Conservation (phyloP, 2,797 vertebrate genomes). For the Phoeniculus purpureus region DNA sequence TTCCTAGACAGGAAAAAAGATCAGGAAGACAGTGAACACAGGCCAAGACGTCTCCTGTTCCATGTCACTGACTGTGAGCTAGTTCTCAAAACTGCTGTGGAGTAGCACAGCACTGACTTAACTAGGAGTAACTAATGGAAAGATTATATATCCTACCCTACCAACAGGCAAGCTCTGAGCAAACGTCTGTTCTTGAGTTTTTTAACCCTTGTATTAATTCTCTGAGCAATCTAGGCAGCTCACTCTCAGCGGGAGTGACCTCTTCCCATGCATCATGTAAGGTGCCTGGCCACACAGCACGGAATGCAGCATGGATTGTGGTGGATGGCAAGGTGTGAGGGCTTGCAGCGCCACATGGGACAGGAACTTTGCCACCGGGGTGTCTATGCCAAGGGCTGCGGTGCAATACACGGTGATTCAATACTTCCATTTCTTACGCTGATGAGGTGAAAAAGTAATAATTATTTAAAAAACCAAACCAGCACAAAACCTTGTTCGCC, state of each 20-base stretch:
- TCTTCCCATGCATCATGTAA: background rate
- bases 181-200: background rate
- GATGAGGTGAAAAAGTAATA: background rate
- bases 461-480: background rate
- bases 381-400: background rate
- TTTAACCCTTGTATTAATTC: background rate
- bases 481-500: background rate
- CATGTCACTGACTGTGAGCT: background rate
- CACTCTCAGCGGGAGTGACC: background rate
- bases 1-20: background rate
- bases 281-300: background rate
- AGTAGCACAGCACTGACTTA: background rate
- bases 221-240: background rate
- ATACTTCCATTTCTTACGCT: background rate
- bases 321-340: background rate
- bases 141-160: background rate
- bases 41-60: background rate
- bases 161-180: background rate
- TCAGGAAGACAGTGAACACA: background rate
- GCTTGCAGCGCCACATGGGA: background rate
- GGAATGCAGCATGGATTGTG: background rate
- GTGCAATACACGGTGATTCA: background rate
- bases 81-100: background rate
- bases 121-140: background rate
- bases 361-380: background rate